Evolutionary conservation across 2,113 vertebrate genomes (phyloP).

Genomic region (Myocastor coypus): DNA sequence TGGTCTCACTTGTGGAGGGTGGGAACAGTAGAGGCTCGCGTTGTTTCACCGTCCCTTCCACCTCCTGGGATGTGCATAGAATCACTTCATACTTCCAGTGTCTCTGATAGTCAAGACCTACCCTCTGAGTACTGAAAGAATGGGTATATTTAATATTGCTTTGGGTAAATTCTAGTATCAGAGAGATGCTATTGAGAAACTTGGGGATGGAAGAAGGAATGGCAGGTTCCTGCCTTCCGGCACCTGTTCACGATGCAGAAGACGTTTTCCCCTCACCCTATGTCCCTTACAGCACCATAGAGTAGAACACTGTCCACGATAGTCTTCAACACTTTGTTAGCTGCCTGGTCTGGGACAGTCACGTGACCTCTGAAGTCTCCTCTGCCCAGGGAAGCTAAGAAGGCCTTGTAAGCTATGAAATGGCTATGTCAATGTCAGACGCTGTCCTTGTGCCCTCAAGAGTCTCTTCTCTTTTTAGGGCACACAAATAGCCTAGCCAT

Average conservation of each 20-base stretch:
- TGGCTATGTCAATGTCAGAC: neutral
- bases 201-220: neutral
- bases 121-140: neutral
- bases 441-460: neutral
- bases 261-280: neutral
- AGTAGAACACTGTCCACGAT: fast-evolving
- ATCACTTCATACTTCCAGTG: neutral
- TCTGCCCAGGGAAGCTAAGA: neutral
- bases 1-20: neutral
- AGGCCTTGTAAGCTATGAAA: neutral
- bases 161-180: neutral
- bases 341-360: neutral
- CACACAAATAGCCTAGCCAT: neutral
- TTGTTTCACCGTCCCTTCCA: neutral
- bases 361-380: neutral
- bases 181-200: neutral
- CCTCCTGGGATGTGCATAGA: neutral
- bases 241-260: neutral
- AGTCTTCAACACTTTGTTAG: neutral
- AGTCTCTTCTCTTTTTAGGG: neutral
- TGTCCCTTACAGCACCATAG: neutral
- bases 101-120: neutral
- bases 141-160: neutral
- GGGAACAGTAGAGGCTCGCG: neutral
- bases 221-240: neutral